These are phyloP conservation scores for Cathartes aura DNA, from an alignment of 2,113 vertebrate genomes.

Conservation along the genomic window DNA sequence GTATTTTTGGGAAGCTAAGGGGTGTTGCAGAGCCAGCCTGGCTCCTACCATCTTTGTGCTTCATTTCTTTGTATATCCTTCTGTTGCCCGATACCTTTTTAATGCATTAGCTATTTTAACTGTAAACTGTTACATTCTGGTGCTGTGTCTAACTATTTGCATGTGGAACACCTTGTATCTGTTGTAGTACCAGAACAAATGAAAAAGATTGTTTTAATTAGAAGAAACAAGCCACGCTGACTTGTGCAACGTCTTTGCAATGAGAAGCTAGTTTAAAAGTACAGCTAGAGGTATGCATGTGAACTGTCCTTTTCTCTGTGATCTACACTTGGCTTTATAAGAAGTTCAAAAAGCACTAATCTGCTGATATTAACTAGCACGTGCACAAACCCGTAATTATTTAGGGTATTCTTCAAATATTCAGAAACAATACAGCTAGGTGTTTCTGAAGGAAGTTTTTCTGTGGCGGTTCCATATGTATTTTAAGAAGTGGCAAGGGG, in stretches of 20 bases:
- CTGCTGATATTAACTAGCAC: not conserved
- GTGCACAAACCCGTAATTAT: not conserved
- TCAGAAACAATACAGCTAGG: not conserved
- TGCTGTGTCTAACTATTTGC: not conserved
- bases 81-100: not conserved
- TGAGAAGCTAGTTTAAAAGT: not conserved
- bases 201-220: not conserved
- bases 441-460: not conserved
- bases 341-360: not conserved
- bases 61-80: not conserved
- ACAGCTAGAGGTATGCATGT: not conserved
- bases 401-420: not conserved
- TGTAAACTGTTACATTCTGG: not conserved
- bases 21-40: not conserved
- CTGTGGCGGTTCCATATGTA: not conserved
- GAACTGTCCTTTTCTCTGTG: not conserved
- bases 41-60: not conserved
- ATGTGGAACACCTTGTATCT: not conserved
- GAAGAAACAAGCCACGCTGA: not conserved
- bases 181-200: not conserved
- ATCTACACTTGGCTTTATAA: not conserved
- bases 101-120: not conserved
- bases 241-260: not conserved
- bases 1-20: not conserved
- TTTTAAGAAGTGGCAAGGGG: not conserved